Base-by-base conservation (phyloP, 2,888 invertebrate species). In the Tenthredo distinguenda region DNA sequence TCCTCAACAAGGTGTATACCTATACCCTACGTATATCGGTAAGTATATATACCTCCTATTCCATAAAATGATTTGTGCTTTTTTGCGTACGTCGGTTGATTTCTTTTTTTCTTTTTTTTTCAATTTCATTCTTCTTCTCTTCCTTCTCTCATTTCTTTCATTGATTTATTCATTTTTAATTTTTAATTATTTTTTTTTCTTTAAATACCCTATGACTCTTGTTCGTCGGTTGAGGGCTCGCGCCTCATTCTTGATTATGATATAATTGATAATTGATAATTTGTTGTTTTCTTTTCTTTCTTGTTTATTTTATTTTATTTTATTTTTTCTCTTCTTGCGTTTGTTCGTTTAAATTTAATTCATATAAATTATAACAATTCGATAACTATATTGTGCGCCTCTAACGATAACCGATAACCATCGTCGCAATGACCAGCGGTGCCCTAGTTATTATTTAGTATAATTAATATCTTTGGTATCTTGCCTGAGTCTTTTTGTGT, bases 401-500 rank as follows among this genome's bases (percentile, higher is more conserved):
- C 88, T 88, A 91, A 91, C 90, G 89, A 90, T 90, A 89, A 81
- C 62, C 62, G 40, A 83, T 68, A 65, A 62, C 90, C 89, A 90
- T 90, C 91, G 90, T 91, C 91, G 89, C 90, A 90, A 91, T 90
- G 88, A 90, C 88, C 90, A 91, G 91, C 90, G 89, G 88, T 90
- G 72, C 43, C 43, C 26, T 74, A 74, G 89, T 74, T 74, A 72
- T 40, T 72, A 74, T 74, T 74, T 74, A 91, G 86, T 91, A 90
- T 88, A 88, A 88, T 90, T 90, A 91, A 91, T 91, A 91, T 93
- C 93, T 93, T 93, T 93, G 93, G 93, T 93, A 92, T 93, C 89
- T 87, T 92, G 92, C 92, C 93, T 92, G 92, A 93, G 93, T 91
- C 90, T 90, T 91, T 90, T 55, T 83, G 31, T 83, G 68, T 83